phyloP scores from a whole-genome alignment of 2,797 vertebrate species.

The Meda fulgida region DNA sequence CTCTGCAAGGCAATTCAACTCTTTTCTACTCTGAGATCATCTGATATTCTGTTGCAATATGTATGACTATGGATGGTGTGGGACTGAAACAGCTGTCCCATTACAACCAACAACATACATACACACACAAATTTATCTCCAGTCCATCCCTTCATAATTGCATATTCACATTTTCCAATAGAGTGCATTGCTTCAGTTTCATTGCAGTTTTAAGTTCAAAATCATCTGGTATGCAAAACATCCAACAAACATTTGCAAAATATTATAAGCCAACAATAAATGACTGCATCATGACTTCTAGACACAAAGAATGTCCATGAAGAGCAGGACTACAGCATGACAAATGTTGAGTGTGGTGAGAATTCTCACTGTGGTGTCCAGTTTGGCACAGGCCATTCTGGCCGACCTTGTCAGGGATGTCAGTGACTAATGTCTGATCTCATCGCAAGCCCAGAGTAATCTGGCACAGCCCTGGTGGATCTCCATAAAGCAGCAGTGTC shows the following conservation, averaged over 20 bases:
- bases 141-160: not conserved
- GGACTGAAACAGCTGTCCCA: conserved; percentile 6
- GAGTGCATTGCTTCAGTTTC: not conserved
- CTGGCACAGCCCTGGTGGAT: conserved; percentile 64
- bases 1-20: conserved; percentile 26
- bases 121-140: not conserved
- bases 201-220: not conserved
- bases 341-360: conserved; percentile 48
- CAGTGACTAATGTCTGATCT: conserved; percentile 62
- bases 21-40: conserved; percentile 25
- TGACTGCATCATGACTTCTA: conserved; percentile 1
- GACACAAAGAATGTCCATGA: not conserved
- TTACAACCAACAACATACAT: not conserved
- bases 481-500: conserved; percentile 65
- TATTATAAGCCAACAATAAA: not conserved
- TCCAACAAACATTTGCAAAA: not conserved
- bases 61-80: conserved; percentile 8
- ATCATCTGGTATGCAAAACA: conserved; percentile 1
- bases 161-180: not conserved
- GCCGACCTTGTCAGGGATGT: conserved; percentile 76
- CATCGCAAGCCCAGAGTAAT: conserved; percentile 57
- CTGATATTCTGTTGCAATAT: conserved; percentile 9
- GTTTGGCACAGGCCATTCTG: conserved; percentile 64
- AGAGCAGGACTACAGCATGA: conserved; percentile 34
- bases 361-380: conserved; percentile 57